phyloP scores from a whole-genome alignment of 2,113 vertebrate genomes.

The Corvus moneduloides region DNA sequence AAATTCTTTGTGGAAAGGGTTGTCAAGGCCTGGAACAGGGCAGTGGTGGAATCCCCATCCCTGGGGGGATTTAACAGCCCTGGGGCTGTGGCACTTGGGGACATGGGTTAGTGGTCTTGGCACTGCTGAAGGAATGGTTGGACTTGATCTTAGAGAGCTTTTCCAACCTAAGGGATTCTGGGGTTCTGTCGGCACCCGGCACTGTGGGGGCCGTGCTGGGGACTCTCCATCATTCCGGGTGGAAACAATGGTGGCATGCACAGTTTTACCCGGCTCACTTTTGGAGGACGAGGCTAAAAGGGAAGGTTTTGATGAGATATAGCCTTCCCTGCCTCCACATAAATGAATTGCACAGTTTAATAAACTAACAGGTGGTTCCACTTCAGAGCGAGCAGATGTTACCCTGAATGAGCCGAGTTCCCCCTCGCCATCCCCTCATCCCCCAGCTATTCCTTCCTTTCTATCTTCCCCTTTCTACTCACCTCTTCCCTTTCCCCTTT shows the following conservation, averaged over 20 bases:
- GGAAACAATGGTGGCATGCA: accelerated
- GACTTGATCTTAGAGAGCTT: background rate
- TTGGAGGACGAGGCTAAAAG: slow-evolving; percentile 10
- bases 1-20: background rate
- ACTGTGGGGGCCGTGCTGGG: background rate
- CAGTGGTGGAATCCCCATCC: background rate
- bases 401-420: slow-evolving; percentile 63
- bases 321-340: slow-evolving; percentile 63
- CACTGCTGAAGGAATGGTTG: background rate
- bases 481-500: background rate
- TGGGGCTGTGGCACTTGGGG: background rate
- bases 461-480: slow-evolving; percentile 48
- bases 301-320: slow-evolving; percentile 44
- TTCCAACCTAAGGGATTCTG: background rate
- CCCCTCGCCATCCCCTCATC: slow-evolving; percentile 44
- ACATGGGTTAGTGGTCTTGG: background rate
- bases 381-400: slow-evolving; percentile 76
- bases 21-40: background rate
- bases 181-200: background rate
- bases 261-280: background rate
- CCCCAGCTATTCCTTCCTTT: slow-evolving; percentile 64
- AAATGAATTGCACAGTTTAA: slow-evolving; percentile 77
- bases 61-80: background rate
- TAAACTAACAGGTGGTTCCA: slow-evolving; percentile 81
- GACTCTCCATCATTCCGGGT: background rate